A percentile compares a stretch with the other conserved stretches of the same genome.
These are phyloP conservation scores for Parotocinclus haroldoi DNA, from an alignment of 2,797 vertebrate genomes.

Conservation along the genomic window DNA sequence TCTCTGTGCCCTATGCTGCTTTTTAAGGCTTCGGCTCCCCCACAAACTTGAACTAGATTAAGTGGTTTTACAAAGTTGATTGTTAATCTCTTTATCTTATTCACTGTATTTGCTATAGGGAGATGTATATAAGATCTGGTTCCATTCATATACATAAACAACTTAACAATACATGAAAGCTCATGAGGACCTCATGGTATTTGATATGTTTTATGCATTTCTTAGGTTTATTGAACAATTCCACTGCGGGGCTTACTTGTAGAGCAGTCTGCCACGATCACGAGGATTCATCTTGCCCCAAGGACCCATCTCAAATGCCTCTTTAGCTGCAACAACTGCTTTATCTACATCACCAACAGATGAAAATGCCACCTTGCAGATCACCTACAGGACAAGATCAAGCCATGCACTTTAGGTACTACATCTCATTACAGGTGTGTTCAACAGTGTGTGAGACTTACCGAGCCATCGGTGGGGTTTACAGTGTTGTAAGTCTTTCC, in stretches of 20 bases:
- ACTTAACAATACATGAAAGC: no score
- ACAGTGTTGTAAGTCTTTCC: slow-evolving; percentile 82
- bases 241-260: slow-evolving; percentile 74
- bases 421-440: background rate
- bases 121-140: no score
- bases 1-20: no score
- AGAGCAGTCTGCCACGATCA: slow-evolving; percentile 84
- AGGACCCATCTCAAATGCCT: slow-evolving; percentile 85
- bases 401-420: background rate
- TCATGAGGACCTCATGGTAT: no score
- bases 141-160: no score
- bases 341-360: slow-evolving; percentile 87
- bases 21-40: no score
- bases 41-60: no score
- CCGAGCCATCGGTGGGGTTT: slow-evolving; percentile 89
- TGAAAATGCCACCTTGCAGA: slow-evolving; percentile 86
- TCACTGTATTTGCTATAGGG: no score
- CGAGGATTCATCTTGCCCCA: slow-evolving; percentile 94
- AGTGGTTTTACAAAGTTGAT: no score
- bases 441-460: slow-evolving; percentile 64
- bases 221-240: background rate
- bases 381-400: slow-evolving; percentile 66
- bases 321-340: slow-evolving; percentile 89
- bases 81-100: no score
- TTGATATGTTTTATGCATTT: no score